phyloP scores from a whole-genome alignment of 2,797 vertebrate species.

The Eulemur rubriventer region DNA sequence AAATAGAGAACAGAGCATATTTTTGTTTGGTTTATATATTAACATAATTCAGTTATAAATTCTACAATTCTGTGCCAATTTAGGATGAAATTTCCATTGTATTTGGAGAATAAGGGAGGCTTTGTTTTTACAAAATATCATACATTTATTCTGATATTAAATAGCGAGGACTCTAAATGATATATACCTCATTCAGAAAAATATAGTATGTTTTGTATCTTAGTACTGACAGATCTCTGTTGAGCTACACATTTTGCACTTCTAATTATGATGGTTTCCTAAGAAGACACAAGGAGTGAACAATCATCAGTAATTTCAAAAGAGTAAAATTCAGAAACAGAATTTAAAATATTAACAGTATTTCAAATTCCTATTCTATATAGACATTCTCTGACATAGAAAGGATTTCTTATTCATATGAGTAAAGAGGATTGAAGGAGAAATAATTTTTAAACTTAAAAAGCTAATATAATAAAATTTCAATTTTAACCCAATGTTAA shows the following conservation, averaged over 20 bases:
- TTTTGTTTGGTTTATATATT: constrained; percentile 28
- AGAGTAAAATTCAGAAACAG: background rate
- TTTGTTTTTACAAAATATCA: constrained; percentile 27
- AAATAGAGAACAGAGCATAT: background rate
- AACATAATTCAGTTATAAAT: constrained; percentile 32
- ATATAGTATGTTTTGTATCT: background rate
- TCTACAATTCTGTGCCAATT: background rate
- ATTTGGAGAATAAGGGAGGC: constrained; percentile 30
- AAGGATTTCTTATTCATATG: constrained; percentile 25
- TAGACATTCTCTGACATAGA: background rate
- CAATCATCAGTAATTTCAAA: background rate
- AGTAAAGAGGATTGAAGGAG: background rate
- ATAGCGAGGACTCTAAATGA: background rate
- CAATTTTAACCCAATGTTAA: constrained; percentile 33
- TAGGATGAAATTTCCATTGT: background rate
- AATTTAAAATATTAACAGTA: background rate
- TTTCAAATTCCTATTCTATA: constrained; percentile 13
- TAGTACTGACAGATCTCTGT: background rate
- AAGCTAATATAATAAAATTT: background rate
- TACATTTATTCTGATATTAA: constrained; percentile 1
- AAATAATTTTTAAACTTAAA: constrained; percentile 18
- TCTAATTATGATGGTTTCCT: background rate
- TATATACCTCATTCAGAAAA: constrained; percentile 17
- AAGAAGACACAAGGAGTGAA: background rate
- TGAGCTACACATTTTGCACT: background rate